These are phyloP conservation scores for Acrocephalus kingi DNA, from an alignment of 2,113 vertebrate genomes.

Conservation along the genomic window DNA sequence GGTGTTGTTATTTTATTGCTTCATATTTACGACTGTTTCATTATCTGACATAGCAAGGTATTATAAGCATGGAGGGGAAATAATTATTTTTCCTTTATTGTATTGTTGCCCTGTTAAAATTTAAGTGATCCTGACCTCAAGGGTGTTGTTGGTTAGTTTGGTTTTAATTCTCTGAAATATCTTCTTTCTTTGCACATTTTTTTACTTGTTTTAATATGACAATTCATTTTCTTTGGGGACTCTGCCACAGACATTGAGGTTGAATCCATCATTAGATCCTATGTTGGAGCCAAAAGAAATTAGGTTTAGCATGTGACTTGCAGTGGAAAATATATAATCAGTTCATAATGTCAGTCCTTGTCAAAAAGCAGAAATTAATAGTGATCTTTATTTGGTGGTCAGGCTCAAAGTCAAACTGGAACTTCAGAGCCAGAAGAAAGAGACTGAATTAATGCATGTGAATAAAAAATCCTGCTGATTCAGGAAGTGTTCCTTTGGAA, in stretches of 20 bases:
- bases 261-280: background rate
- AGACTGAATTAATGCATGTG: background rate
- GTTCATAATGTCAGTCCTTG: background rate
- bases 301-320: background rate
- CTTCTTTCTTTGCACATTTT: background rate
- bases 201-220: background rate
- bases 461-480: conserved; percentile 23
- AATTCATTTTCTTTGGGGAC: background rate
- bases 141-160: background rate
- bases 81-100: background rate
- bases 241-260: background rate
- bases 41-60: background rate
- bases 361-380: conserved; percentile 29
- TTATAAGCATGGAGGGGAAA: background rate
- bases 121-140: background rate
- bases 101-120: background rate
- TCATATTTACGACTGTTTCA: background rate
- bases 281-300: background rate
- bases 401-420: conserved; percentile 29
- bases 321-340: conserved; percentile 8
- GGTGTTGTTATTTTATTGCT: background rate
- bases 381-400: conserved; percentile 9
- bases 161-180: background rate
- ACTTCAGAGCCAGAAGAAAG: background rate
- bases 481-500: background rate